Evolutionary conservation across 35 echinoderm and acorn worm species (phyloP), one percentile per base, ranked within the genome.

Genomic region (Acanthaster planci): DNA sequence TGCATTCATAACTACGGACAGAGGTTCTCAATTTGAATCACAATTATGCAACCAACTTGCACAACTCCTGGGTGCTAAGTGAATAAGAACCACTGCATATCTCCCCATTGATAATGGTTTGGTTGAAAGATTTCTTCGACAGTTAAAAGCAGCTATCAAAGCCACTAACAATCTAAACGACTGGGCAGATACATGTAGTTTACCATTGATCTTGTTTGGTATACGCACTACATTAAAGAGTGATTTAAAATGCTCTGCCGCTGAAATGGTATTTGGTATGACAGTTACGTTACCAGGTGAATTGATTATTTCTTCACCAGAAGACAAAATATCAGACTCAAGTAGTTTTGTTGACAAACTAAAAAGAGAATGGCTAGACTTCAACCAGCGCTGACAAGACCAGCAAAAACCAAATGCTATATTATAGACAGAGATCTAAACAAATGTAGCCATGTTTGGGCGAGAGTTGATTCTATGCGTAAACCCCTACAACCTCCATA

Each of bases 1-100:
- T 3, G 52, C 77, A 5, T 68, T 42, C 17, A 89, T 89, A 51
- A 91, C 82, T 1, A 77, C 68, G 8, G 77, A 91, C 68, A 57
- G 89, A 85, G 89, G 89, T 27, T 14, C 59, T 2, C 83, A 91
- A 91, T 91, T 91, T 44, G 83, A 91, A 79, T 91, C 83, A 14
- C 12, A 21, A 6, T 76, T 86, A n/a, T 86, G 85, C 56, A 47
- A 52, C 7, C 23, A 39, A 10, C 82, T 90, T 9, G 77, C 56
- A 51, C 19, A 76, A 31, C 67, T 85, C 7, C 51, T 90, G 9
- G 88, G 88, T 21, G 31, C 30, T 38, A 68, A 58, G 16, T 55
- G 88, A 2, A 90, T 85, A 50, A 54, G 88, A 15, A 90, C 88
- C 17, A 90, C 88, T 17, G 10, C 88, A 42, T 90, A 90, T 51